Percentiles rank a stretch among this genome's conserved stretches.
phyloP scores from a whole-genome alignment of 1,140 invertebrate genomes.

The Hypothenemus hampei region DNA sequence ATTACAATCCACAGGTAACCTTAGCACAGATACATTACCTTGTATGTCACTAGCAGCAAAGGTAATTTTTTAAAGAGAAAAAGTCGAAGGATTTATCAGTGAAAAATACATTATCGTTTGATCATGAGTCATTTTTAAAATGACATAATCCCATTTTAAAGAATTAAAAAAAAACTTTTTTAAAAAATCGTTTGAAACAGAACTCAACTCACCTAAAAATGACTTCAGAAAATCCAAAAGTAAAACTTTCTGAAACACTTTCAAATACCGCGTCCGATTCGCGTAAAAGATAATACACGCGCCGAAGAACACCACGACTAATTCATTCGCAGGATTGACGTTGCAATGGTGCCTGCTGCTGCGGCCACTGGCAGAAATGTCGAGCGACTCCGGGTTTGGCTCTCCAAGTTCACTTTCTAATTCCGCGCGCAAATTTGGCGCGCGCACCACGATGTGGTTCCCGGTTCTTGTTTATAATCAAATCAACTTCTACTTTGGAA shows the following conservation, averaged over 20 bases:
- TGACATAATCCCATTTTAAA: too few species aligned
- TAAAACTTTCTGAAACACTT: neutral
- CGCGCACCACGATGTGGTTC: conserved; percentile 1
- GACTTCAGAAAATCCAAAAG: neutral
- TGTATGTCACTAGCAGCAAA: too few species aligned
- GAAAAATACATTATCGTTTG: too few species aligned
- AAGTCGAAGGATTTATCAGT: too few species aligned
- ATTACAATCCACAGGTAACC: too few species aligned
- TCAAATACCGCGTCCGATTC: neutral
- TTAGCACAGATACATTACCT: too few species aligned
- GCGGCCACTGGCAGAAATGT: conserved; percentile 10
- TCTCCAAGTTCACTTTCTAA: conserved; percentile 22
- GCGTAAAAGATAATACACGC: neutral
- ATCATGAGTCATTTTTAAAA: too few species aligned
- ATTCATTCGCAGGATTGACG: neutral
- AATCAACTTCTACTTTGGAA: neutral
- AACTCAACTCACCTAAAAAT: neutral
- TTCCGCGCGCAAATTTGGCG: conserved; percentile 10
- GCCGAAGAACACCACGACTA: too few species aligned
- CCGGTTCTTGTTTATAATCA: neutral
- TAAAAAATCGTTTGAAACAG: neutral
- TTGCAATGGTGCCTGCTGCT: neutral
- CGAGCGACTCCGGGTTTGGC: conserved; percentile 12
- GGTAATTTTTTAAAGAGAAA: too few species aligned
- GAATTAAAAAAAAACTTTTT: neutral